Base-by-base conservation (phyloP, 2,113 vertebrate species). In the Pao palembangensis region DNA sequence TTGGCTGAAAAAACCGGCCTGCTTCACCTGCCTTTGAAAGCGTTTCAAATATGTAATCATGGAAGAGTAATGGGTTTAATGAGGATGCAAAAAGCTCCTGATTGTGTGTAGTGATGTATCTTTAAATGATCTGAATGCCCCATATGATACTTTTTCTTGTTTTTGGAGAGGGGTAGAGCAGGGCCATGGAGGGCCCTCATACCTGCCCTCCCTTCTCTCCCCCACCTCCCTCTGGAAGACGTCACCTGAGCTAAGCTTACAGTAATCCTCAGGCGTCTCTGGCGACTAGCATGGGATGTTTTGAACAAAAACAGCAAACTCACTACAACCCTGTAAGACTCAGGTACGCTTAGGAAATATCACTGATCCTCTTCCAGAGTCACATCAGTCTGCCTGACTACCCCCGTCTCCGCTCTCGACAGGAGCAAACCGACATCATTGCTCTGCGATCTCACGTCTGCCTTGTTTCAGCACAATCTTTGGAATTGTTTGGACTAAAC, bases 171-270 rank as follows among this genome's bases (percentile, higher is more conserved):
- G 34, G 8, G 34, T 64, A 58, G 62, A 79, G 55, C 81, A 73
- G 69, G 75, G 70, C 42, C 69, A 89, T 88, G 73, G 83, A 75
- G 87, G 88, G 71, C 89, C 89, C 88, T 86, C 85, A 91, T 88
- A 63, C 46, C 64, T 69, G 55, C 19, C 42, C 56, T 1, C 55
- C 58, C 19, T 13, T n/a, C 51, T 2, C 25, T 48, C 13, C 54
- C 51, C 16, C 57, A 38, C 31, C 13, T n/a, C 59, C 48, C 59
- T 38, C 49, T 42, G 46, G 64, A 64, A 73, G 61, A 87, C 73
- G 66, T 83, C 84, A 90, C 75, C 85, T 84, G 85, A 88, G 79
- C 78, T 65, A 69, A 81, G 86, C 85, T 86, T 87, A 87, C 85
- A 78, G 86, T 87, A 89, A 91, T 88, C 89, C 77, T 83, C 69